A percentile compares a stretch with the other conserved stretches of the same genome.
Conservation (phyloP, 2,113 vertebrate species). For the Condylura cristata region DNA sequence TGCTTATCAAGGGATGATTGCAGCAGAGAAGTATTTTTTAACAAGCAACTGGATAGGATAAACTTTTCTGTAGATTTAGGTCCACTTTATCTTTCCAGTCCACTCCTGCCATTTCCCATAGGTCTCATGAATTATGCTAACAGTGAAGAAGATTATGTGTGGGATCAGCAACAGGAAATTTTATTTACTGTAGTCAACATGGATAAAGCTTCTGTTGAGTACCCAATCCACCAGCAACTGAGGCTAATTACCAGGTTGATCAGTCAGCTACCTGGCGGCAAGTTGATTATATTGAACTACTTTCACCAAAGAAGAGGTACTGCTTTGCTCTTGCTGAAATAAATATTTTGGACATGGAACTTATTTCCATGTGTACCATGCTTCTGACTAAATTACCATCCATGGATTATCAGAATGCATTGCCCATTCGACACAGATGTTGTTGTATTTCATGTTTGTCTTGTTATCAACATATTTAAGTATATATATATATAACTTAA, state of each 20-base stretch:
- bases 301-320: neutral
- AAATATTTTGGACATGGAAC: neutral
- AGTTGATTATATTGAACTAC: neutral
- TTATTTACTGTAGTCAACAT: neutral
- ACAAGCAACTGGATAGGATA: neutral
- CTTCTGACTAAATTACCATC: slow-evolving; percentile 12
- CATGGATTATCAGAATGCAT: neutral
- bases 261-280: neutral
- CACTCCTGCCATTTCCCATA: neutral
- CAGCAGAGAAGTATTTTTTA: neutral
- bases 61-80: neutral
- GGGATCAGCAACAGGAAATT: neutral
- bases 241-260: neutral
- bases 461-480: neutral
- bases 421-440: neutral
- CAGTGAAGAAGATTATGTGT: neutral
- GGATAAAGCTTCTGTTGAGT: neutral
- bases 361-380: neutral
- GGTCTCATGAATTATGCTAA: neutral
- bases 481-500: neutral
- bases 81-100: neutral
- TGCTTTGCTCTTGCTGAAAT: neutral
- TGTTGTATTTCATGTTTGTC: neutral
- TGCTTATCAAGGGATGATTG: neutral
- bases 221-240: neutral